Conservation (phyloP, 2,888 invertebrate genomes). For the Caenorhabditis afra region DNA sequence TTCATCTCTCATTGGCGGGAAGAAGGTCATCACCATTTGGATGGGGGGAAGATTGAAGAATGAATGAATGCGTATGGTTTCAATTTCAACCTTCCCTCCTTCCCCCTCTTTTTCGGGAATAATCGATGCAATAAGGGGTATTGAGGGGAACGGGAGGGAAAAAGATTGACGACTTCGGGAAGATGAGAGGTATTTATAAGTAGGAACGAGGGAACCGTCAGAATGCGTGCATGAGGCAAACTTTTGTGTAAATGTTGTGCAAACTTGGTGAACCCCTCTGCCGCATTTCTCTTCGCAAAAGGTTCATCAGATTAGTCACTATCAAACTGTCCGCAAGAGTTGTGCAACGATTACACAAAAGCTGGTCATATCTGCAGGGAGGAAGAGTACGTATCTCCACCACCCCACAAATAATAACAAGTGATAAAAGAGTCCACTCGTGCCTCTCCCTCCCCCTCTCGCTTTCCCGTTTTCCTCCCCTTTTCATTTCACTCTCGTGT, state of each 20-base stretch:
- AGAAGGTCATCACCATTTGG: not conserved
- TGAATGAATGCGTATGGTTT: slow-evolving; percentile 14
- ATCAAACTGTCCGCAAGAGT: too few relatives aligned
- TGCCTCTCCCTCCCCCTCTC: slow-evolving; percentile 30
- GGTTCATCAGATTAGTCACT: too few relatives aligned
- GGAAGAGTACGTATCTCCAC: slow-evolving; percentile 23
- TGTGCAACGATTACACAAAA: too few relatives aligned
- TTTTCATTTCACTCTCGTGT: slow-evolving; percentile 12
- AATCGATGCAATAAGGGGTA: slow-evolving; percentile 44
- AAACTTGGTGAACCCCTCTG: too few relatives aligned
- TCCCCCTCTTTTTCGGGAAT: slow-evolving; percentile 36
- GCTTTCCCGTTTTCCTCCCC: not conserved
- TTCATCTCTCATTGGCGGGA: slow-evolving; percentile 22
- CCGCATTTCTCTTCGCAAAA: too few relatives aligned
- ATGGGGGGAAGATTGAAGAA: slow-evolving; percentile 3
- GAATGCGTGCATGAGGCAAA: too few relatives aligned
- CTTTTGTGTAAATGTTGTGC: too few relatives aligned
- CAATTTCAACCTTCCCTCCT: slow-evolving; percentile 44
- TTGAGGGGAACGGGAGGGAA: too few relatives aligned
- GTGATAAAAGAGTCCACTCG: slow-evolving; percentile 37
- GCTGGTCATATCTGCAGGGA: too few relatives aligned
- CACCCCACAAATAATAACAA: slow-evolving; percentile 37
- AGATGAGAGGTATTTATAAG: not conserved
- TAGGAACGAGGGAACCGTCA: not conserved
- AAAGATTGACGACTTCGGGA: slow-evolving; percentile 16